Base-by-base conservation (phyloP, 2,797 vertebrate species). In the Hapalemur alaotrensis region DNA sequence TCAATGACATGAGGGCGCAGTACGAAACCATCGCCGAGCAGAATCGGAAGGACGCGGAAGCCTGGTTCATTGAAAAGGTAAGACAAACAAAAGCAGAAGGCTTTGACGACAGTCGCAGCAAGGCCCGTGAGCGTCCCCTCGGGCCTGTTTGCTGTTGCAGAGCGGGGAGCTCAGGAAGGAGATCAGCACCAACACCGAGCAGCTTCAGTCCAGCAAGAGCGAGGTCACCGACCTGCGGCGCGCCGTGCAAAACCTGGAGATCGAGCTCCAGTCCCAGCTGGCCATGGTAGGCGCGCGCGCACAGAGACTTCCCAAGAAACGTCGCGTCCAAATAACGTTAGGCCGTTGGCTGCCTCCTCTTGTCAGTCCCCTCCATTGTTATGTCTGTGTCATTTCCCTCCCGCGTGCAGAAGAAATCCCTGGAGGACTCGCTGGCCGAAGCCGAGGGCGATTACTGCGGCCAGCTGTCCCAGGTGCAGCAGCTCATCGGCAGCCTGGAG, bases 41-140 rank as follows among this genome's bases (percentile, higher is more conserved):
- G 98, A 99, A 99, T n/a, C 99, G 99, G 5, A 99, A 99, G 32
- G 99, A 99, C 3, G 99, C 99, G 1, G 99, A 99, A 97, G 72
- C 98, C 30, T 99, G 99, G 99, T 99, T 99, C 98, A 99, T 98
- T 38, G 99, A 99, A 92, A 99, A 99, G 98, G 99, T 99, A 98
- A 98, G 10, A 14, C 10, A 14, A 23, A 46, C 48, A 25, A 25
- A 59, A 50, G 4, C 35, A 22, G 52, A 79, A 59, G 57, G 61
- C 28, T 84, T 38, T 30, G 79, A 48, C 8, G 0, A 17, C 35
- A 0, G 41, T 43, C 5, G 5, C 78, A n/a, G 59, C 25, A 90
- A 69, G 25, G 9, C 11, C 14, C 1, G 0, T 2, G 30, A 46
- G 28, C 0, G 5, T 20, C 30, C 70, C 48, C 69, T 30, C 5